Conservation (phyloP, 2,888 invertebrate genomes). For the Lasius fuliginosus region DNA sequence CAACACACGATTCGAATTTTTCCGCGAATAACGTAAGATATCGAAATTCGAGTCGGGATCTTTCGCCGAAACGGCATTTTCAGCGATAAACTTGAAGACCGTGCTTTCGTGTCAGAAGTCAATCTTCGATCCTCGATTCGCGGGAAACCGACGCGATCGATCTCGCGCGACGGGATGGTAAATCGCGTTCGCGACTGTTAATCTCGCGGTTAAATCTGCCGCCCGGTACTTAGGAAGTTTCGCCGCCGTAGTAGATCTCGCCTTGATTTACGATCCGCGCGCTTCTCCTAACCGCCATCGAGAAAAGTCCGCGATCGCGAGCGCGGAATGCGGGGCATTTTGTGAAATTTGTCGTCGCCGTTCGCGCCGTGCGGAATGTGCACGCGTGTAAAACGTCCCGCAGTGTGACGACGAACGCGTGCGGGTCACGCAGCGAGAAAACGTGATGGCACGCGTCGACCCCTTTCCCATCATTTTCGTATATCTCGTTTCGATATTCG, state of each 20-base stretch:
- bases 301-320: constrained; percentile 21
- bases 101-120: neutral
- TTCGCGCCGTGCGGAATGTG: constrained; percentile 35
- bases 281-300: neutral
- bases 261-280: constrained; percentile 45
- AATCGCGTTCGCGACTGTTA: constrained; percentile 47
- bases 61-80: constrained; percentile 14
- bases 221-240: constrained; percentile 18
- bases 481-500: constrained; percentile 30
- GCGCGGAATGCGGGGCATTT: constrained; percentile 56
- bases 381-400: constrained; percentile 44
- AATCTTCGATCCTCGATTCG: constrained; percentile 35
- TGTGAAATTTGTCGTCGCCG: constrained; percentile 58
- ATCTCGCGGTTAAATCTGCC: constrained; percentile 43
- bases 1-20: constrained; percentile 12
- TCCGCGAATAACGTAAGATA: constrained; percentile 1
- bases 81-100: neutral
- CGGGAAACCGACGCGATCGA: constrained; percentile 20
- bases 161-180: constrained; percentile 22
- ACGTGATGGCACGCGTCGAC: constrained; percentile 72
- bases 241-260: constrained; percentile 27
- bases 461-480: constrained; percentile 66
- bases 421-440: constrained; percentile 54
- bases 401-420: constrained; percentile 40
- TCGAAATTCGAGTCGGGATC: neutral